Evolutionary conservation across 2,113 vertebrate genomes (phyloP).

Genomic region (Notechis scutatus): DNA sequence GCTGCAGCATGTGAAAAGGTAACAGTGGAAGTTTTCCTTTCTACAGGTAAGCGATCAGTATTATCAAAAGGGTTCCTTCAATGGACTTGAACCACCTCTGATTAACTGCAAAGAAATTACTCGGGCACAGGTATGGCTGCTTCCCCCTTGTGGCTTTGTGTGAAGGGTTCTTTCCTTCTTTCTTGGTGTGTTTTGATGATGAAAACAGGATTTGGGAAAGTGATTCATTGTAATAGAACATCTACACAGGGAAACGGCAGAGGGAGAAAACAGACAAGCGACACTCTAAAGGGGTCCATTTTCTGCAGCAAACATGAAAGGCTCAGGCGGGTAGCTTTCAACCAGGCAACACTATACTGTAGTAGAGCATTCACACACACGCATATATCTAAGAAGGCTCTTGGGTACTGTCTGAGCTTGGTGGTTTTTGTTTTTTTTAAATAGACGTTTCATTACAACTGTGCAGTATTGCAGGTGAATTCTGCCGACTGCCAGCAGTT

Average conservation of each 20-base stretch:
- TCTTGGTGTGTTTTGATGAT: not conserved
- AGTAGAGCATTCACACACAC: too few species aligned
- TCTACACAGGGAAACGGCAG: not conserved
- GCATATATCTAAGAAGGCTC: too few species aligned
- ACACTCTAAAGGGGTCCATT: not conserved
- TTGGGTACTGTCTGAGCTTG: too few species aligned
- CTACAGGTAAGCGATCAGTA: accelerated
- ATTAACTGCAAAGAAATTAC: slow-evolving; percentile 14
- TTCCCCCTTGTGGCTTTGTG: not conserved
- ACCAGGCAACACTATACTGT: not conserved
- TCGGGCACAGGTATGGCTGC: not conserved
- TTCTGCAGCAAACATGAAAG: not conserved
- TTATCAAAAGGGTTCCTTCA: accelerated
- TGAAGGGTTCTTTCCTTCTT: not conserved
- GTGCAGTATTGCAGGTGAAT: too few species aligned
- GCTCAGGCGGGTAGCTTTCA: not conserved
- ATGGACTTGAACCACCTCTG: accelerated
- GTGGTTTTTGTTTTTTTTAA: too few species aligned
- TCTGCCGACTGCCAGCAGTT: too few species aligned
- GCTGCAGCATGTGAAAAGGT: not conserved
- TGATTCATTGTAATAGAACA: not conserved
- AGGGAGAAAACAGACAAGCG: not conserved
- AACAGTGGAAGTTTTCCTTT: not conserved
- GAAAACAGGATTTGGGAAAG: not conserved
- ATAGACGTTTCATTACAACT: too few species aligned